Evolutionary conservation across 2,113 vertebrate genomes (phyloP), one percentile per base, ranked within the genome.

Genomic region (Bufo bufo): DNA sequence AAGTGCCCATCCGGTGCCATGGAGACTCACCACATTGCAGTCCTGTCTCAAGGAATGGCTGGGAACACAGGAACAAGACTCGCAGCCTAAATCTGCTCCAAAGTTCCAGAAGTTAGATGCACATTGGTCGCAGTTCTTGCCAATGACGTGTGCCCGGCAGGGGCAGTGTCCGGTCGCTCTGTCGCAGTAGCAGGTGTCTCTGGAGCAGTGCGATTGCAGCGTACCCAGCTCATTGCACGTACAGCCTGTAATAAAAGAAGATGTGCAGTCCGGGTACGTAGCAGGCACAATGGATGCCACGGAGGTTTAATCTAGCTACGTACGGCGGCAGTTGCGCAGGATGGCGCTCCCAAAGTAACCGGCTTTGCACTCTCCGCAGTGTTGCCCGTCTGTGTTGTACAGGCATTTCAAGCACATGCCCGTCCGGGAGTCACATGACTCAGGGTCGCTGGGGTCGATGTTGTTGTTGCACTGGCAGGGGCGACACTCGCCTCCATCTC

Each of bases 391-490:
- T 0, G 96, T 98, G 92, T 97, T 90, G 92, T 97, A 94, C 69
- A 96, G 93, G 86, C 96, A 98, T 90, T 89, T 93, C 54, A 96
- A 94, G 91, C 97, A 98, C 16, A 90, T 91, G 33, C 97, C 97
- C 0, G 93, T 96, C 50, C 16, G 92, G 0, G 94, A 92, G 91
- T 98, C 94, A 9, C 96, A 99, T 52, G 97, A 94, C 17, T 90
- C 94, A 0, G 95, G 95, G 87, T 97, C 96, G 0, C 91, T 91
- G 87, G 94, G 3, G 0, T 96, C 94, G 0, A 96, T 96, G 93
- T 98, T 98, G 82, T 94, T 93, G 75, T 94, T 97, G 92, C 96
- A 99, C 72, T 96, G 92, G 85, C 97, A 98, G 0, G 94, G 96
- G 2, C 91, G 89, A 89, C 96, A 97, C 10, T 54, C 90, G 0